These are phyloP conservation scores for Syrrhaptes paradoxus DNA, from an alignment of 2,113 vertebrate species.

Conservation along the genomic window DNA sequence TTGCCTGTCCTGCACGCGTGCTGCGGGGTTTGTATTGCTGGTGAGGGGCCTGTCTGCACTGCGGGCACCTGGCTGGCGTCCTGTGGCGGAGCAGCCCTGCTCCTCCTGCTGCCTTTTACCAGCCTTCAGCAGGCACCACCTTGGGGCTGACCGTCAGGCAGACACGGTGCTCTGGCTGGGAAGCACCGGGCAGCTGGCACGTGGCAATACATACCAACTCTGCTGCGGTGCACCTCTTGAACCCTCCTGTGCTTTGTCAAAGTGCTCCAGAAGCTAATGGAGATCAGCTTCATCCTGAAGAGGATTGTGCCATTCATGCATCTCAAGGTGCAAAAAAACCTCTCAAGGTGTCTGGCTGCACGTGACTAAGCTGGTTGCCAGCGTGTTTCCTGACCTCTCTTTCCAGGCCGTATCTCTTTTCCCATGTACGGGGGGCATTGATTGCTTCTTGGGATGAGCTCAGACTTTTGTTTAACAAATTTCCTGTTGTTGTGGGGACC, in stretches of 20 bases:
- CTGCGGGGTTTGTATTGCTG: fast-evolving
- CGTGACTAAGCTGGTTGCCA: background rate
- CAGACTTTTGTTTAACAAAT: background rate
- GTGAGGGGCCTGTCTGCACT: too few species aligned
- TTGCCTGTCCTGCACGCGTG: background rate
- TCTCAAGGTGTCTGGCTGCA: background rate
- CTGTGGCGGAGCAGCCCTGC: background rate
- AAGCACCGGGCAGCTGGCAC: background rate
- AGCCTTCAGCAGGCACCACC: background rate
- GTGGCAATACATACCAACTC: fast-evolving
- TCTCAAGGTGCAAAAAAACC: background rate
- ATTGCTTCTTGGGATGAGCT: slow-evolving; percentile 14
- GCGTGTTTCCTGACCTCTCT: background rate
- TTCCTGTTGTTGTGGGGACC: background rate
- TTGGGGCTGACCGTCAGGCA: background rate
- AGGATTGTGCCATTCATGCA: background rate
- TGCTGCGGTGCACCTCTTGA: background rate
- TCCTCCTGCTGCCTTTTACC: background rate
- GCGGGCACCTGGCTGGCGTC: background rate
- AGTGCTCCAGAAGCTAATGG: background rate
- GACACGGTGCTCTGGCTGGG: fast-evolving
- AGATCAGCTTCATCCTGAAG: background rate
- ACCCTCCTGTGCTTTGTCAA: background rate
- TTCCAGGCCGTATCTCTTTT: background rate
- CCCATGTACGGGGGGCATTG: background rate